Base-by-base conservation (phyloP, 2,113 vertebrate genomes). In the Onychostoma macrolepis region DNA sequence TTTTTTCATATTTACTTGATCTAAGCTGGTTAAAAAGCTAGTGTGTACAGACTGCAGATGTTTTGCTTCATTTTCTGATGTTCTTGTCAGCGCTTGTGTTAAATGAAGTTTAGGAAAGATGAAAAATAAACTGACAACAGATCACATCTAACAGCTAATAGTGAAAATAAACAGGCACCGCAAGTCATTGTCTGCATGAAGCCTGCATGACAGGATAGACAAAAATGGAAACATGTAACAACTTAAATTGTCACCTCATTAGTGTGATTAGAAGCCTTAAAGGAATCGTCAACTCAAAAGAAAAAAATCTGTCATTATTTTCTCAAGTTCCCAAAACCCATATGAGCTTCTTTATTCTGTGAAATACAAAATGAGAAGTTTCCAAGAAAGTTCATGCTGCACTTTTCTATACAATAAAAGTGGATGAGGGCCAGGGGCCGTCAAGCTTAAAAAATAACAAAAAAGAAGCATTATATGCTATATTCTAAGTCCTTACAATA, bases 241-340 rank as follows among this genome's bases (percentile, higher is more conserved):
- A 56, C 81, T 69, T 43, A 82, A 82, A 53, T 15, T 74, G 43
- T 53, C 63, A 72, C 48, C 28, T 38, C 43, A 38, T 80, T 80
- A 17, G 41, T 83, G 63, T 71, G 43, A 30, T 53, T 13, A 33
- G 13, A 83, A 36, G 67, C 50, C 43, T 74, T 75, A 41, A 50
- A 53, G 41, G 26, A 30, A 67, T 30, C 63, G 11, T 67, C 15
- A 28, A 67, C 41, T 76, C 13, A 17, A 38, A 33, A 6, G 11
- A 45, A 17, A 48, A 75, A 45, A 76, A 45, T 2, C 6, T 26
- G 72, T 76, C 74, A 45, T 76, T 3, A 9, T 76, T 76, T 48
- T 76, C 74, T 48, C 6, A 28, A 26, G 41, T 41, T 74, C 21
- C 71, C n/a, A n/a, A 74, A 6, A 41, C 33, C 9, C 36, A n/a